Evolutionary conservation across 2,888 invertebrate species (phyloP).

Genomic region (Sinotaia quadrata): DNA sequence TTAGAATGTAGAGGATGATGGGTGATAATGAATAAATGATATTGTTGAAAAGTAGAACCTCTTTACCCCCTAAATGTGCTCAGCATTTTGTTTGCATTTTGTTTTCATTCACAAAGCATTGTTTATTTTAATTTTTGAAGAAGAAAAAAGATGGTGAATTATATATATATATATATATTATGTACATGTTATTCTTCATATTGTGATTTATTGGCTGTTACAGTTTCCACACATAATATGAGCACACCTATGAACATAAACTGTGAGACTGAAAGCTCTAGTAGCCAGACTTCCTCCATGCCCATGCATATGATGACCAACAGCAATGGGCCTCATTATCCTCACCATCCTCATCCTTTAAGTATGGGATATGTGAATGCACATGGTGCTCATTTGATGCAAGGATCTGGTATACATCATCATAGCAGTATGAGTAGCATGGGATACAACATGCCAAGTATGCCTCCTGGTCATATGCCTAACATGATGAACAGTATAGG

Average conservation of each 20-base stretch:
- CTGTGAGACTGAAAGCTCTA: conserved; percentile 49
- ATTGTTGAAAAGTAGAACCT: too few species aligned
- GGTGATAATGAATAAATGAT: too few species aligned
- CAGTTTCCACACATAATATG: conserved; percentile 64
- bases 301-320: conserved; percentile 30
- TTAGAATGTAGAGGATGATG: too few species aligned
- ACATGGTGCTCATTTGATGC: conserved; percentile 13
- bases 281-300: conserved; percentile 26
- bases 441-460: conserved; percentile 45
- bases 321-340: conserved; percentile 24
- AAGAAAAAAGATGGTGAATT: too few species aligned
- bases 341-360: conserved; percentile 28
- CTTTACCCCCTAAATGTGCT: too few species aligned
- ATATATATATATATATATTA: too few species aligned
- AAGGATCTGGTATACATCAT: conserved; percentile 10
- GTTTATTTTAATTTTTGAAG: too few species aligned
- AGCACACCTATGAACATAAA: conserved; percentile 63
- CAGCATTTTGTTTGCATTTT: too few species aligned
- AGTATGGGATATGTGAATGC: conserved; percentile 33
- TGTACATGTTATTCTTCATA: too few species aligned
- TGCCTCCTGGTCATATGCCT: conserved; percentile 33
- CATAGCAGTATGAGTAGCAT: conserved; percentile 49
- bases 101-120: too few species aligned
- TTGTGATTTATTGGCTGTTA: too few species aligned
- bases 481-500: too few species aligned